Base-by-base conservation (phyloP, 2,888 invertebrate species). In the Xestia sexstrigata region DNA sequence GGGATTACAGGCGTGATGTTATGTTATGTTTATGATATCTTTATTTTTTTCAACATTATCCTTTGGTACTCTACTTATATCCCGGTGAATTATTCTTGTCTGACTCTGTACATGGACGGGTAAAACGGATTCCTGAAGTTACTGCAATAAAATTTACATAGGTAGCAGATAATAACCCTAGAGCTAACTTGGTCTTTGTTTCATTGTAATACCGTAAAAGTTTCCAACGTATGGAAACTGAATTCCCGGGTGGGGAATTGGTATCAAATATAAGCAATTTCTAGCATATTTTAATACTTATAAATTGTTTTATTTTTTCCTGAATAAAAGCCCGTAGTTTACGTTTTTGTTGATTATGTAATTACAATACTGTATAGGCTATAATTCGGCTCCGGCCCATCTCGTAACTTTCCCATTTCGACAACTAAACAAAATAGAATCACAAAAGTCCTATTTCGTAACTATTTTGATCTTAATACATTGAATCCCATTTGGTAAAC, bases 131-230 rank as follows among this genome's bases (percentile, higher is more conserved):
- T 70, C 15, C 23, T 52, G 15, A 70, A 72, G 72, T 63, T 67
- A 2, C 6, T 62, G 26, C 49, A 81, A 70, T 74, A 70, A 71
- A 74, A 85, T 85, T 77, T 77, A 74, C 82, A 85, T 82, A 71
- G 63, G 58, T 58, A 80, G 63, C 60, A 67, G 77, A 82, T 82
- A 77, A 77, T 73, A 76, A 55, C 42, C 65, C n/a, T 45, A 17
- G 49, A 74, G 77, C 39, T 6, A 74, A 72, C 62, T 82, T 77
- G 68, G 65, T 52, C 82, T 69, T 71, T 85, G 77, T 83, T 74
- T 30, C 67, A 76, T 68, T 81, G 76, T 63, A 66, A 67, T 76
- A 81, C 76, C 73, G 74, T 15, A 9, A 67, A 83, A 74, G 71
- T 85, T 78, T 45, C 7, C 0, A 69, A 65, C 42, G 35, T 78